A percentile compares a stretch with the other conserved stretches of the same genome.
Conservation (phyloP, 1,140 invertebrate species). For the Diorhabda sublineata region DNA sequence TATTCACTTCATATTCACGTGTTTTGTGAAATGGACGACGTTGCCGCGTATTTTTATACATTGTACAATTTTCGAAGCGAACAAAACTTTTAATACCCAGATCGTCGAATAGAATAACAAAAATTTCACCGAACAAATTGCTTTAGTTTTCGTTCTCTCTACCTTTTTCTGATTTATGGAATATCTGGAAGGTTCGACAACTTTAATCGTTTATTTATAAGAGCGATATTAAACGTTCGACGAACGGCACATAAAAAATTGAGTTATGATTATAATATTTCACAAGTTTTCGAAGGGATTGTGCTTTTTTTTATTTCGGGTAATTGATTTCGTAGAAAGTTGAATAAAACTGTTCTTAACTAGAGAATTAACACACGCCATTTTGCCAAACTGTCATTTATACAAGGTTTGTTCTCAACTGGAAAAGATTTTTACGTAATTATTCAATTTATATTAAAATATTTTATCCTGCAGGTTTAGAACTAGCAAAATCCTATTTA, state of each 20-base stretch:
- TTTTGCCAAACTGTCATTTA: too few relatives aligned
- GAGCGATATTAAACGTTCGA: conserved; percentile 6
- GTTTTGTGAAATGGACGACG: too few relatives aligned
- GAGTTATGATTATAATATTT: conserved; percentile 9
- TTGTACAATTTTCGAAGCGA: conserved; percentile 12
- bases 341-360: too few relatives aligned
- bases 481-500: too few relatives aligned
- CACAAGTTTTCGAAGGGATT: conserved; percentile 4
- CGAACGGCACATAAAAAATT: conserved; percentile 10
- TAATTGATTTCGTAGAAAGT: neutral
- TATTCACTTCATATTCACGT: too few relatives aligned
- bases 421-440: too few relatives aligned
- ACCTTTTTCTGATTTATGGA: conserved; percentile 14
- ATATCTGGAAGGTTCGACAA: conserved; percentile 9
- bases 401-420: too few relatives aligned
- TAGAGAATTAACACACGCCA: too few relatives aligned
- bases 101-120: conserved; percentile 9
- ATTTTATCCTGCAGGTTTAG: too few relatives aligned
- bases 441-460: too few relatives aligned
- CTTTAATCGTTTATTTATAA: conserved; percentile 18
- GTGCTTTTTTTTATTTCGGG: neutral
- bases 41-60: conserved; percentile 9
- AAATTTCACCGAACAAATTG: conserved; percentile 19
- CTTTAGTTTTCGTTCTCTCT: conserved; percentile 15
- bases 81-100: conserved; percentile 16